phyloP scores from a whole-genome alignment of 2,888 invertebrate species.

The Megaustenia siamemsis region DNA sequence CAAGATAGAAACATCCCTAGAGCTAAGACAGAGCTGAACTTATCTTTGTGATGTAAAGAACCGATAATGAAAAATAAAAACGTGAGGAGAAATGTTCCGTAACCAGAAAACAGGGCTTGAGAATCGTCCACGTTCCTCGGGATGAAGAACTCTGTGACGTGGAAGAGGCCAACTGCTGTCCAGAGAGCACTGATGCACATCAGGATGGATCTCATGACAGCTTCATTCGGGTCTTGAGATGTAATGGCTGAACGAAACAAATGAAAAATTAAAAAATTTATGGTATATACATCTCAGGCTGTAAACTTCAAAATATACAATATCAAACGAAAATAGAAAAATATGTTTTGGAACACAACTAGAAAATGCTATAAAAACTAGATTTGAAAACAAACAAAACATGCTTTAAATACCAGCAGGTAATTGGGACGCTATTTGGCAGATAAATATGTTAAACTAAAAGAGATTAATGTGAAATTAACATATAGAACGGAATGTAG shows the following conservation, averaged over 20 bases:
- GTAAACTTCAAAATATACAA: no score
- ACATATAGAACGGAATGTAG: no score
- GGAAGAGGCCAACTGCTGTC: slow-evolving; percentile 61
- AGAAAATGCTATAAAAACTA: no score
- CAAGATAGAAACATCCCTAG: slow-evolving; percentile 60
- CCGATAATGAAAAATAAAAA: slow-evolving; percentile 61
- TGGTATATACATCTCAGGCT: no score
- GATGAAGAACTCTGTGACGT: slow-evolving; percentile 54
- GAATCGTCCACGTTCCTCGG: slow-evolving; percentile 51
- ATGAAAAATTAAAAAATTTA: background rate
- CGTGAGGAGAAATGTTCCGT: slow-evolving; percentile 61
- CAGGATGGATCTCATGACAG: slow-evolving; percentile 60
- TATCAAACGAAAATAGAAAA: no score
- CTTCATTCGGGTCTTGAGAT: slow-evolving; percentile 58
- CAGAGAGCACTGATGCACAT: slow-evolving; percentile 62
- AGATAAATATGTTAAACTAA: no score
- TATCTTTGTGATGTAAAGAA: slow-evolving; percentile 57
- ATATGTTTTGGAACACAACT: no score
- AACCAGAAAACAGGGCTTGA: slow-evolving; percentile 63
- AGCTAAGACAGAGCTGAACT: slow-evolving; percentile 60
- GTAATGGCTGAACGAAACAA: slow-evolving; percentile 60
- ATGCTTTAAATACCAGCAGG: no score
- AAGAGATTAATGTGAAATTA: no score
- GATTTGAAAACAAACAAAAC: no score
- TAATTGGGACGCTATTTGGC: no score